Percentiles rank a stretch among this genome's conserved stretches.
Evolutionary conservation across 2,113 vertebrate species (phyloP).

Genomic region (Catagonus wagneri): DNA sequence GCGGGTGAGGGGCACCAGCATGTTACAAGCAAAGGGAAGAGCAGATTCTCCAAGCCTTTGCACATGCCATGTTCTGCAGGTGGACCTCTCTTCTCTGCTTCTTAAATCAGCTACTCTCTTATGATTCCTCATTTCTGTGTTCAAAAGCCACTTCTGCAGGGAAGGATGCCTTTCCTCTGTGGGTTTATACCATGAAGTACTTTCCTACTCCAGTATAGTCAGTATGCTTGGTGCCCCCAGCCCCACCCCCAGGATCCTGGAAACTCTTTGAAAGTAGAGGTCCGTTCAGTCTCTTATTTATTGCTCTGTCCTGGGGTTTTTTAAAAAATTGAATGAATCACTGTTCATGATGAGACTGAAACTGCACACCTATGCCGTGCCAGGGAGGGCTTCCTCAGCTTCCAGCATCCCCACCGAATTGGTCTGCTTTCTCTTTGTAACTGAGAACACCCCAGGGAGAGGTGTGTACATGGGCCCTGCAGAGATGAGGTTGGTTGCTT

Average conservation of each 20-base stretch:
- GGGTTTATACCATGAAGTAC: background rate
- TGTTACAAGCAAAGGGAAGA: background rate
- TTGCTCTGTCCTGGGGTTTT: background rate
- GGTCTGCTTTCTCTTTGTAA: background rate
- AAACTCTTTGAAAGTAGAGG: background rate
- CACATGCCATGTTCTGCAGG: rapidly evolving
- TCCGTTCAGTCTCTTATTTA: background rate
- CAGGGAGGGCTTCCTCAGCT: background rate
- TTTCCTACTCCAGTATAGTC: background rate
- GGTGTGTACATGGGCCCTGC: background rate
- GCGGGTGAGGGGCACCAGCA: rapidly evolving
- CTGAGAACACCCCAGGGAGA: background rate
- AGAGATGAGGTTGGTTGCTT: conserved; percentile 10
- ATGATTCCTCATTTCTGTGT: background rate
- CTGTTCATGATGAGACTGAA: background rate
- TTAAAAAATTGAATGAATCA: background rate
- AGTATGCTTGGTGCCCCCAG: background rate
- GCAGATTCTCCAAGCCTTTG: too few species aligned
- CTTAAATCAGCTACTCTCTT: background rate
- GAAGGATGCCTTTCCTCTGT: background rate
- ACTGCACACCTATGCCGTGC: background rate
- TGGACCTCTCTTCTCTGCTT: background rate
- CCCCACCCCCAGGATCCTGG: background rate
- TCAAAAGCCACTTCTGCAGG: background rate
- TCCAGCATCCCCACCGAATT: background rate